These are phyloP conservation scores for Pyrrhosoma nymphula DNA, from an alignment of 2,888 invertebrate species.

Conservation along the genomic window DNA sequence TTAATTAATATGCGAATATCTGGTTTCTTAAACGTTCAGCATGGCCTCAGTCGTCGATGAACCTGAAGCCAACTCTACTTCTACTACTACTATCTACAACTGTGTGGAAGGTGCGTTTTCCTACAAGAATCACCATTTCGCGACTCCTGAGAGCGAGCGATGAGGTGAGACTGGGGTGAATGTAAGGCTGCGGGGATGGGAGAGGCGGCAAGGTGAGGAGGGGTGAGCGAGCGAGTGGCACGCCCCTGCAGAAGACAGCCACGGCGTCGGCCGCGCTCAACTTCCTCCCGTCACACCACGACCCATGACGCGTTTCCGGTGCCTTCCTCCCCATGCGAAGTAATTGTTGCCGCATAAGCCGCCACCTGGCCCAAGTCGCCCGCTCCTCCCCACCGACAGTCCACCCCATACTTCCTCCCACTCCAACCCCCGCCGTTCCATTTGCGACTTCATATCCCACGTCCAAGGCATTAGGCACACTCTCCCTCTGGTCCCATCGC, in stretches of 20 bases:
- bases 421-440: neutral
- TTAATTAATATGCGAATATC: too few species aligned
- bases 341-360: conserved; percentile 54
- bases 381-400: neutral
- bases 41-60: too few species aligned
- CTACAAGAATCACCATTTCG: too few species aligned
- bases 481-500: neutral
- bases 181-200: too few species aligned
- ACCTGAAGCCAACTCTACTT: too few species aligned
- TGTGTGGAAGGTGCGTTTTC: too few species aligned
- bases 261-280: neutral
- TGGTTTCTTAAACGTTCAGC: too few species aligned
- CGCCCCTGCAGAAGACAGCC: neutral
- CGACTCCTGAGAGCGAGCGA: neutral
- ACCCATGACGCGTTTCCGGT: conserved; percentile 45
- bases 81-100: too few species aligned
- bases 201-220: neutral
- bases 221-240: neutral
- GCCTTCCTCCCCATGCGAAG: conserved; percentile 37
- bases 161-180: neutral
- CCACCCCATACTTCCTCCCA: neutral
- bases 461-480: conserved; percentile 39
- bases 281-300: conserved; percentile 43
- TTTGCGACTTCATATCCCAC: conserved; percentile 45
- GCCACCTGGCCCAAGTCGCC: conserved; percentile 18